Conservation (phyloP, 2,113 vertebrate species). For the Catharus minimus region DNA sequence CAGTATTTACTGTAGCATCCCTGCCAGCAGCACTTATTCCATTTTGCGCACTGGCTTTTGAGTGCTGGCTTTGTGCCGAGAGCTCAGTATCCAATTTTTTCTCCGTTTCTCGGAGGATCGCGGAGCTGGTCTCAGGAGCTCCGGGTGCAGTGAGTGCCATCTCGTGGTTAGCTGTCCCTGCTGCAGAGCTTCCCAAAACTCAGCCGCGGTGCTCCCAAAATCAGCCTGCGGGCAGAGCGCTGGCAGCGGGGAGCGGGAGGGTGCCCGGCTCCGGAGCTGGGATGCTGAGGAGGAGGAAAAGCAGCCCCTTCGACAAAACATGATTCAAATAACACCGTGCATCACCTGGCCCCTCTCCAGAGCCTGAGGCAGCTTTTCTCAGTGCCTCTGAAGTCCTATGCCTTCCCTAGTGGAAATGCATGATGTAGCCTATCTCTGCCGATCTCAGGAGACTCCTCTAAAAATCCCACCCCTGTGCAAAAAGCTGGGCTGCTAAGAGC, state of each 20-base stretch:
- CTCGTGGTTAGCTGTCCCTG: neutral
- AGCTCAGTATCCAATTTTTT: neutral
- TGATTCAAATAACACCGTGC: neutral
- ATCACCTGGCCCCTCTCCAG: neutral
- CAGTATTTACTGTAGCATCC: neutral
- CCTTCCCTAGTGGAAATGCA: neutral
- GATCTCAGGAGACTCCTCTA: neutral
- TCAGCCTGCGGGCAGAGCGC: no score
- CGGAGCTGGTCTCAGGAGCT: rapidly evolving
- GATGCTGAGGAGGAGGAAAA: neutral
- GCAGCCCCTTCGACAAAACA: neutral
- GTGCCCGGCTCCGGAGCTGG: neutral
- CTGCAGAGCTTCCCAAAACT: neutral
- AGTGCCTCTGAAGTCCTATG: neutral
- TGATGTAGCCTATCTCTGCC: neutral
- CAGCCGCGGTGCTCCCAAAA: rapidly evolving
- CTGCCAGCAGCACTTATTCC: neutral
- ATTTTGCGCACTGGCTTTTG: neutral
- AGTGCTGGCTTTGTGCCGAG: neutral
- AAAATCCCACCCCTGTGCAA: neutral
- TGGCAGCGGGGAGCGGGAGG: rapidly evolving
- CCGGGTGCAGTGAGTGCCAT: neutral
- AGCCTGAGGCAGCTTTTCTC: neutral
- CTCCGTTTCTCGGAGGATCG: neutral
- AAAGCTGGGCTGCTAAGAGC: neutral